A percentile compares a stretch with the other conserved stretches of the same genome.
phyloP scores from a whole-genome alignment of 2,113 vertebrate species.

The Callipepla californica region DNA sequence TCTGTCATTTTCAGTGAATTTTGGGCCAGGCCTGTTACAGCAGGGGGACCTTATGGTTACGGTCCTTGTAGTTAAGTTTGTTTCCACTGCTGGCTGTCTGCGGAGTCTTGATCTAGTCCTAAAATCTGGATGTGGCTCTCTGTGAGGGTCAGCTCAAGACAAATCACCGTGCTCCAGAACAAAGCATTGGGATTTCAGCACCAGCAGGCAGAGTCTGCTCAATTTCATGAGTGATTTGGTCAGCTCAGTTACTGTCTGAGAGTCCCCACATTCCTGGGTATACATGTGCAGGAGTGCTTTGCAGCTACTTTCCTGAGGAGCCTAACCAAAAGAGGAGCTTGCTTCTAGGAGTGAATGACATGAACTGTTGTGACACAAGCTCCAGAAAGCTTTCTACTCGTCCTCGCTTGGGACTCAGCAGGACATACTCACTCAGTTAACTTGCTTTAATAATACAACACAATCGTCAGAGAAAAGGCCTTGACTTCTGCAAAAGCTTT shows the following conservation, averaged over 20 bases:
- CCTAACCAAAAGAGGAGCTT: not conserved
- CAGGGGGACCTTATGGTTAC: not conserved
- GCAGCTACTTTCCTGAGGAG: not conserved
- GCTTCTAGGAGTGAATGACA: not conserved
- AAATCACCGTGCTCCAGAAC: not conserved
- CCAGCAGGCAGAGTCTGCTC: not conserved
- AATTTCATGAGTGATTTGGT: not conserved
- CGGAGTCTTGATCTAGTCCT: not conserved
- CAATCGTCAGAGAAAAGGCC: not conserved
- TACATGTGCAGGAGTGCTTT: not conserved
- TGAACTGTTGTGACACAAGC: not conserved
- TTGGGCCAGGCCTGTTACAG: not conserved
- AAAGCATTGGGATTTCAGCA: not conserved
- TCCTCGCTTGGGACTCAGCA: not conserved
- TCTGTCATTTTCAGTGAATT: not conserved
- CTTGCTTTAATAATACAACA: not conserved
- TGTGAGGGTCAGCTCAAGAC: rapidly evolving
- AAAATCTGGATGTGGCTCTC: not conserved
- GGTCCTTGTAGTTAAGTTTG: not conserved
- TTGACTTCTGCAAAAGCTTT: not conserved
- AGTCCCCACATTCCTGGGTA: not conserved
- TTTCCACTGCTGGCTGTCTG: not conserved
- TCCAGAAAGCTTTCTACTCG: not conserved
- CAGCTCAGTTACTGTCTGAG: not conserved
- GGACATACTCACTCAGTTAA: not conserved